These are phyloP conservation scores for Setophaga petechia DNA, from an alignment of 2,113 vertebrate species.

Conservation along the genomic window DNA sequence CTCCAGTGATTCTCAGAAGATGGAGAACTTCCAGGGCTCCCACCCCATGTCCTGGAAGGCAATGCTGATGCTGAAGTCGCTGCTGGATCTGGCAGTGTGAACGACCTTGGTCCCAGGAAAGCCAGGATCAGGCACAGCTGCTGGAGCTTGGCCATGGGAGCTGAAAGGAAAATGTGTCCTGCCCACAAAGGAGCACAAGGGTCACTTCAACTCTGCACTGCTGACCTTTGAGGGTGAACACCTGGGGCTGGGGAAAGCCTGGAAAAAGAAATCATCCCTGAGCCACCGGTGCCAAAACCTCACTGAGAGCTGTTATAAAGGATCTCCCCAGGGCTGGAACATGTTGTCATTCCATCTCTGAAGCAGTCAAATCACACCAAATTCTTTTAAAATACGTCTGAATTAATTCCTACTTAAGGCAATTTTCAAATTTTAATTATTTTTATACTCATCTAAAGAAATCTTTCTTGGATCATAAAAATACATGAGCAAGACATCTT, in stretches of 20 bases:
- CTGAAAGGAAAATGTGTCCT: not conserved
- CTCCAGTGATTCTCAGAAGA: not conserved
- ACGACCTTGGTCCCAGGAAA: not conserved
- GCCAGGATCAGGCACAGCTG: not conserved
- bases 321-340: not conserved
- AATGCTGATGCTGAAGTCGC: not conserved
- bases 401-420: not conserved
- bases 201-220: not conserved
- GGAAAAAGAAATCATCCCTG: not conserved
- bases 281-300: not conserved
- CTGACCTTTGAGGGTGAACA: not conserved
- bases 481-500: fast-evolving
- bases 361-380: not conserved
- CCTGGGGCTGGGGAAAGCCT: not conserved
- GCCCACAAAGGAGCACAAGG: not conserved
- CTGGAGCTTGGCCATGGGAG: not conserved
- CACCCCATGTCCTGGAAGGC: not conserved
- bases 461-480: not conserved
- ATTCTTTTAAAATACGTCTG: not conserved
- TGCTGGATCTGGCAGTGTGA: not conserved
- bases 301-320: not conserved
- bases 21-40: not conserved
- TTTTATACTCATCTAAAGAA: not conserved
- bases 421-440: not conserved
- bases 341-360: not conserved